Percentiles rank a stretch among this genome's conserved stretches.
Evolutionary conservation across 2,113 vertebrate species (phyloP).

Genomic region (Poeciliopsis turrubarensis): DNA sequence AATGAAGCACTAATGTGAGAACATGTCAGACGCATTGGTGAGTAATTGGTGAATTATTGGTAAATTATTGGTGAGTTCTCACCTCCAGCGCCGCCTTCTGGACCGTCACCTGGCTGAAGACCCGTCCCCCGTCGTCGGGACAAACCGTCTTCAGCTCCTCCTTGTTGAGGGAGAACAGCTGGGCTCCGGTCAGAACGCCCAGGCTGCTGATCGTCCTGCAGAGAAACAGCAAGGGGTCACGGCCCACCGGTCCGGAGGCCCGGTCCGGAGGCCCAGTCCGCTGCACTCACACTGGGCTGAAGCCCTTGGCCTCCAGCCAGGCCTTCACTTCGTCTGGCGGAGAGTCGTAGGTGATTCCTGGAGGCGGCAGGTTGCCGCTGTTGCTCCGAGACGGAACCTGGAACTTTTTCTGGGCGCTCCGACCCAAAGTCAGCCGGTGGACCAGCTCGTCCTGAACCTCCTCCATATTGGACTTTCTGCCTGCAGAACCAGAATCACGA

Average conservation of each 20-base stretch:
- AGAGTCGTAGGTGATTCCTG: slow-evolving; percentile 90
- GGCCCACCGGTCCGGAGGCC: too few relatives aligned
- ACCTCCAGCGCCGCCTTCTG: slow-evolving; percentile 96
- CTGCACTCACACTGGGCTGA: slow-evolving; percentile 89
- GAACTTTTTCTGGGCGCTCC: slow-evolving; percentile 90
- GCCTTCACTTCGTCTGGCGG: slow-evolving; percentile 84
- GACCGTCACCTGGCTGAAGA: slow-evolving; percentile 93
- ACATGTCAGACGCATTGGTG: too few relatives aligned
- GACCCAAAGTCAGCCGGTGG: slow-evolving; percentile 91
- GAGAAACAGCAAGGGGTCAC: too few relatives aligned
- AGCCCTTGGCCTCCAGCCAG: slow-evolving; percentile 93
- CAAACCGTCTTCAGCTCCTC: slow-evolving; percentile 94
- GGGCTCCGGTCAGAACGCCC: slow-evolving; percentile 92
- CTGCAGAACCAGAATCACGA: slow-evolving; percentile 56
- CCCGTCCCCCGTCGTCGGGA: slow-evolving; percentile 89
- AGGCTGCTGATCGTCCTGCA: slow-evolving; percentile 92
- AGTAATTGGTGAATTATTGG: too few relatives aligned
- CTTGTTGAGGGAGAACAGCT: slow-evolving; percentile 97
- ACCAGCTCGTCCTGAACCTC: slow-evolving; percentile 96
- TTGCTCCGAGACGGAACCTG: slow-evolving; percentile 78
- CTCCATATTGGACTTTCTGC: slow-evolving; percentile 97
- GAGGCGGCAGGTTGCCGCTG: slow-evolving; percentile 46
- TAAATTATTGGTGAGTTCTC: slow-evolving; percentile 16
- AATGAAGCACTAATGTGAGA: too few relatives aligned
- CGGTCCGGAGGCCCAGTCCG: slow-evolving; percentile 21